A percentile compares a stretch with the other conserved stretches of the same genome.
phyloP scores from a whole-genome alignment of 2,888 invertebrate genomes.

The Dorcus hopei region DNA sequence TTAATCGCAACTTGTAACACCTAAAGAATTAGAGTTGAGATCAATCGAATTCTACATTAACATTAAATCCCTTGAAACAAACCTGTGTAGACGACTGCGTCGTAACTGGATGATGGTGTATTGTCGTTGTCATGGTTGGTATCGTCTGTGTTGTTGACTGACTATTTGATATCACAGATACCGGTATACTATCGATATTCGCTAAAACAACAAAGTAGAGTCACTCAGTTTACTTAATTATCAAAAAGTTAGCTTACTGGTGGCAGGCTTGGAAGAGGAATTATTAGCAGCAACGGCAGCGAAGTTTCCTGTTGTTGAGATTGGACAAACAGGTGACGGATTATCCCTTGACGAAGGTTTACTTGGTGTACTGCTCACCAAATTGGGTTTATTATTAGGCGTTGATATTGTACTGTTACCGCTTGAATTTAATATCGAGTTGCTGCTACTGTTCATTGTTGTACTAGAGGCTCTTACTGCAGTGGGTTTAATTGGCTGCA shows the following conservation, averaged over 20 bases:
- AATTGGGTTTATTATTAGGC: slow-evolving; percentile 40
- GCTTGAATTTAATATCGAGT: slow-evolving; percentile 50
- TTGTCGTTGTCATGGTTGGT: slow-evolving; percentile 15
- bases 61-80: background rate
- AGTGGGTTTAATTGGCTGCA: slow-evolving; percentile 83
- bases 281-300: slow-evolving; percentile 61
- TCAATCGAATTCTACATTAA: too few relatives aligned
- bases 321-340: slow-evolving; percentile 48
- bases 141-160: slow-evolving; percentile 19
- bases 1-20: background rate
- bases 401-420: slow-evolving; percentile 47
- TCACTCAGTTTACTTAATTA: background rate
- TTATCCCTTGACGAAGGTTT: slow-evolving; percentile 44
- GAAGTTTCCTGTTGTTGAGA: slow-evolving; percentile 52
- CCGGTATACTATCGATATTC: slow-evolving; percentile 39
- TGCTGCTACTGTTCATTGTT: slow-evolving; percentile 51
- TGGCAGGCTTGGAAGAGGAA: slow-evolving; percentile 38
- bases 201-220: slow-evolving; percentile 26
- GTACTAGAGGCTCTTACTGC: slow-evolving; percentile 68
- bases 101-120: slow-evolving; percentile 22
- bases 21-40: background rate
- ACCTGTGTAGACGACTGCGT: slow-evolving; percentile 23
- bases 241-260: slow-evolving; percentile 41
- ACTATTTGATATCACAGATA: slow-evolving; percentile 42
- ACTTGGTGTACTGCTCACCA: slow-evolving; percentile 46